A percentile compares a stretch with the other conserved stretches of the same genome.
Conservation (phyloP, 2,888 invertebrate species). For the Galeopsomyia nigrocyanea region DNA sequence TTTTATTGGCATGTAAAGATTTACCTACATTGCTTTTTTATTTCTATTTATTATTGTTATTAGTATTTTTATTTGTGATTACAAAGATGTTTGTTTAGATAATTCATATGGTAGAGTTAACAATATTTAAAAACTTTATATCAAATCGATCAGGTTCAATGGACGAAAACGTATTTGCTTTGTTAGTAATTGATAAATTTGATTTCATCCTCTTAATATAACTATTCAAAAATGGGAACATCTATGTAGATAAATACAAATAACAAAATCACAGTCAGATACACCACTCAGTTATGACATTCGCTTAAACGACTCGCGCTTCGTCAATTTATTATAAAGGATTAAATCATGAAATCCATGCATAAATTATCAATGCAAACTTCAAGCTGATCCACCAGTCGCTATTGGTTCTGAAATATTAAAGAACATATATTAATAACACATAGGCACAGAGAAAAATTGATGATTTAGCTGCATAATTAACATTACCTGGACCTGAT, state of each 20-base stretch:
- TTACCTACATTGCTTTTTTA: not conserved
- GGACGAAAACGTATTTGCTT: conserved; percentile 21
- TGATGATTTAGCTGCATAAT: not conserved
- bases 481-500: conserved; percentile 56
- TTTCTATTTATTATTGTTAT: conserved; percentile 15
- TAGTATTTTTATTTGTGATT: conserved; percentile 25
- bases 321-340: conserved; percentile 7
- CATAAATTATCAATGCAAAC: conserved; percentile 6
- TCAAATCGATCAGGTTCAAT: conserved; percentile 19
- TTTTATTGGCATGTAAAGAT: too few species aligned
- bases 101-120: conserved; percentile 17
- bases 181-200: conserved; percentile 9
- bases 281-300: conserved; percentile 24
- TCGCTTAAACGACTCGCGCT: conserved; percentile 23
- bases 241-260: conserved; percentile 45
- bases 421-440: conserved; percentile 5
- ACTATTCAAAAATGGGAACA: conserved; percentile 32
- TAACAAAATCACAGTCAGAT: conserved; percentile 49
- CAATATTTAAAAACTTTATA: conserved; percentile 23
- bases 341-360: conserved; percentile 18
- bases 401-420: conserved; percentile 58
- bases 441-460: conserved; percentile 21
- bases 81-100: conserved; percentile 18
- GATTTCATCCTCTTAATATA: conserved; percentile 18
- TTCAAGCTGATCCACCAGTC: conserved; percentile 56